Conservation (phyloP, 53 echinoderm and acorn worm species). For the Antedon mediterranea region DNA sequence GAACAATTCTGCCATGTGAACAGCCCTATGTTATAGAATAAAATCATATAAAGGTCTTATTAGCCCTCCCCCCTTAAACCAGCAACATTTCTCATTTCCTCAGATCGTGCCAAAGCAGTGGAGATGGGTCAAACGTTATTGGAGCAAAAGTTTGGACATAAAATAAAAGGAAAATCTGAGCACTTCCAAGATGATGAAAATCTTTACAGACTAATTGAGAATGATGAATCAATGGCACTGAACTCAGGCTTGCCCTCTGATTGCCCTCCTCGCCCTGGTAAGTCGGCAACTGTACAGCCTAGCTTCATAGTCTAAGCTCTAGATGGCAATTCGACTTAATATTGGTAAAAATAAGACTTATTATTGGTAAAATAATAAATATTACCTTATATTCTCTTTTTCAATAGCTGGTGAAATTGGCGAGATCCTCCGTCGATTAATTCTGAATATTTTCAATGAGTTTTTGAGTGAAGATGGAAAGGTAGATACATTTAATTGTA, state of each 20-base stretch:
- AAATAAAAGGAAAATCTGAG: constrained; percentile 23
- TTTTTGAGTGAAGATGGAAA: constrained; percentile 76
- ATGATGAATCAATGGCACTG: constrained; percentile 59
- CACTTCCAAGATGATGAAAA: constrained; percentile 46
- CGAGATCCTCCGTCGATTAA: constrained; percentile 61
- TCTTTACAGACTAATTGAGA: constrained; percentile 58
- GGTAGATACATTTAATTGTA: constrained; percentile 46
- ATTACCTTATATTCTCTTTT: neutral
- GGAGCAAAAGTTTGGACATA: constrained; percentile 37
- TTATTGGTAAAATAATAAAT: too few relatives aligned
- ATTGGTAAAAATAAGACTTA: too few relatives aligned
- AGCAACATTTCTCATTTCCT: too few relatives aligned
- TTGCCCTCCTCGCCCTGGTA: constrained; percentile 80
- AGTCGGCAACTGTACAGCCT: neutral
- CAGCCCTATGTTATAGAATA: too few relatives aligned
- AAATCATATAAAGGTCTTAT: too few relatives aligned
- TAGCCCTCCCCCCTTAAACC: too few relatives aligned
- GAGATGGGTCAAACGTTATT: constrained; percentile 55
- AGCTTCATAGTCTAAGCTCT: too few relatives aligned
- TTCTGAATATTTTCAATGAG: constrained; percentile 62
- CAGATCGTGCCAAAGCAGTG: constrained; percentile 45
- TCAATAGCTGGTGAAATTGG: constrained; percentile 65
- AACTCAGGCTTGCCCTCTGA: constrained; percentile 70
- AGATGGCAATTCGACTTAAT: neutral
- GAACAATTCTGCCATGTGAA: too few relatives aligned